phyloP scores from a whole-genome alignment of 1,140 invertebrate genomes.

The Aleiodes sp. region DNA sequence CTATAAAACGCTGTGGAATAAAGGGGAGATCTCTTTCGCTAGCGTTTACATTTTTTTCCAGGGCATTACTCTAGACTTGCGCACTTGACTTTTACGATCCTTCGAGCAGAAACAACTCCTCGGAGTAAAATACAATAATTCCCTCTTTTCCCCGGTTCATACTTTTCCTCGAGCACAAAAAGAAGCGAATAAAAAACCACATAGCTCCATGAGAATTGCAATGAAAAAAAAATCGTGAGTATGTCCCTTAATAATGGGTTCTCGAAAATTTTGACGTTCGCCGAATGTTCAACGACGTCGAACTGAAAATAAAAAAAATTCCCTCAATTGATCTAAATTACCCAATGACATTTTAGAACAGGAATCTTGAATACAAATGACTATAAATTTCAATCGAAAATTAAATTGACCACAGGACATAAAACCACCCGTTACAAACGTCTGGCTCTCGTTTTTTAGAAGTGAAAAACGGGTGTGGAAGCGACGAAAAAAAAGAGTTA shows the following conservation, averaged over 20 bases:
- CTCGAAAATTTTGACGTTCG: background rate
- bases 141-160: background rate
- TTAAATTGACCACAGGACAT: constrained; percentile 7
- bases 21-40: constrained; percentile 26
- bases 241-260: background rate
- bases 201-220: background rate
- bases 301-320: background rate
- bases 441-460: constrained; percentile 2
- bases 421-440: background rate
- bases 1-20: constrained; percentile 17
- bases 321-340: background rate
- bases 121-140: background rate
- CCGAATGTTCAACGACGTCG: background rate
- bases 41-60: background rate
- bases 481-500: constrained; percentile 32
- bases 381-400: background rate
- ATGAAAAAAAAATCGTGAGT: background rate
- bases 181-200: too few relatives aligned
- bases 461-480: constrained; percentile 30
- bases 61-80: background rate
- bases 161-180: background rate
- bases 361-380: background rate
- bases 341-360: background rate
- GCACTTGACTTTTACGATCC: constrained; percentile 23
- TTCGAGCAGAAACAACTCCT: constrained; percentile 17